These are phyloP conservation scores for Engraulis encrasicolus DNA, from an alignment of 2,113 vertebrate species.

Conservation along the genomic window DNA sequence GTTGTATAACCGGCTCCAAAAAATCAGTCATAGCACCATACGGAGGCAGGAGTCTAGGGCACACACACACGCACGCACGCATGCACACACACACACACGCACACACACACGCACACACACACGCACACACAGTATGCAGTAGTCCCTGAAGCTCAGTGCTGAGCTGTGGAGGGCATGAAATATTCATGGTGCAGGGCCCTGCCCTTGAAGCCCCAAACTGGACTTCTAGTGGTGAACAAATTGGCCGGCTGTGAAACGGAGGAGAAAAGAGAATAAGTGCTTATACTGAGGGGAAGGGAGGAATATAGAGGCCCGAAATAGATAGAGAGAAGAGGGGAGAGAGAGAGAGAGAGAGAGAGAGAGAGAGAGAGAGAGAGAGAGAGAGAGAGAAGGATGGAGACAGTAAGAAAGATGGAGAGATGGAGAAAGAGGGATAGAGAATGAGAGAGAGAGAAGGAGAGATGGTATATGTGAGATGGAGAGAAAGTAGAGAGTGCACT, in stretches of 20 bases:
- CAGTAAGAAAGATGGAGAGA: too few relatives aligned
- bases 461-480: too few relatives aligned
- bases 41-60: background rate
- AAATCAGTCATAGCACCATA: background rate
- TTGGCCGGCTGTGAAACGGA: constrained; percentile 50
- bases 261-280: constrained; percentile 27
- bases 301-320: too few relatives aligned
- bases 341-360: too few relatives aligned
- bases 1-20: background rate
- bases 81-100: constrained; percentile 25
- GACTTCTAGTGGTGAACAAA: constrained; percentile 56
- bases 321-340: too few relatives aligned
- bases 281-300: constrained; percentile 10
- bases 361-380: background rate
- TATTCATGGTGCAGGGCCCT: constrained; percentile 68
- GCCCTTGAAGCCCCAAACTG: constrained; percentile 65
- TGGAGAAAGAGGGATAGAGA: too few relatives aligned
- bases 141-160: constrained; percentile 8
- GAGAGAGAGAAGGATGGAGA: background rate
- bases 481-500: background rate
- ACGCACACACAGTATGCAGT: background rate
- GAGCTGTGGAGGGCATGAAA: constrained; percentile 64
- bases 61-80: constrained; percentile 33
- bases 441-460: too few relatives aligned
- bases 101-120: background rate